Conservation (phyloP, 2,797 vertebrate genomes). For the Alfaro cultratus region DNA sequence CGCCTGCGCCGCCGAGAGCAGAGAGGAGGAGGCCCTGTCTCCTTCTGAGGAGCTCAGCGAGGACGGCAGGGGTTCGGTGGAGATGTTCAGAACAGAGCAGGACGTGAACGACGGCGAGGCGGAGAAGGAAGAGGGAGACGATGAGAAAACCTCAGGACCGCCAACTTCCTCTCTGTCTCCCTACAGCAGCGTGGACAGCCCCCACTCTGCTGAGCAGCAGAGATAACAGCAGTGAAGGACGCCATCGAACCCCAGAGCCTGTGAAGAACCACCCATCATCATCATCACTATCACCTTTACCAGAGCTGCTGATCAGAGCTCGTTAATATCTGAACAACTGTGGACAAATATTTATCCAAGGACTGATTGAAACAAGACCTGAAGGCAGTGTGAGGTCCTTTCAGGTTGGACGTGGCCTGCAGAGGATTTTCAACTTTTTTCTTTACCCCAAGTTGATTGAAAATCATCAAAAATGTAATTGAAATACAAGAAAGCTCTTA, state of each 20-base stretch:
- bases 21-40: conserved; percentile 82
- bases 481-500: not conserved
- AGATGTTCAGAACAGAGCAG: conserved; percentile 65
- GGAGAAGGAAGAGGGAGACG: conserved; percentile 54
- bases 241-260: conserved; percentile 22
- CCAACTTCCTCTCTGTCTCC: conserved; percentile 60
- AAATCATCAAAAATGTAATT: not conserved
- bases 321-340: conserved; percentile 38
- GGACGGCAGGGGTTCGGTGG: conserved; percentile 84
- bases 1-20: conserved; percentile 59
- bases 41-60: conserved; percentile 88
- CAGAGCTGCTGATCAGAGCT: conserved; percentile 42
- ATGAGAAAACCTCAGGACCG: conserved; percentile 47
- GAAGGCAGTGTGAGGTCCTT: not conserved
- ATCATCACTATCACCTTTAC: conserved; percentile 6
- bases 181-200: conserved; percentile 66
- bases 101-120: conserved; percentile 25
- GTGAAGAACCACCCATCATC: conserved; percentile 25
- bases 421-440: not conserved
- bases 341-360: conserved; percentile 21
- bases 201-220: conserved; percentile 65
- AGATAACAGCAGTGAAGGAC: conserved; percentile 62
- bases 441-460: not conserved
- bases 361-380: conserved; percentile 1
- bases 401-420: conserved; percentile 1